phyloP scores from a whole-genome alignment of 2,113 vertebrate genomes.

The Phocoena sinus region DNA sequence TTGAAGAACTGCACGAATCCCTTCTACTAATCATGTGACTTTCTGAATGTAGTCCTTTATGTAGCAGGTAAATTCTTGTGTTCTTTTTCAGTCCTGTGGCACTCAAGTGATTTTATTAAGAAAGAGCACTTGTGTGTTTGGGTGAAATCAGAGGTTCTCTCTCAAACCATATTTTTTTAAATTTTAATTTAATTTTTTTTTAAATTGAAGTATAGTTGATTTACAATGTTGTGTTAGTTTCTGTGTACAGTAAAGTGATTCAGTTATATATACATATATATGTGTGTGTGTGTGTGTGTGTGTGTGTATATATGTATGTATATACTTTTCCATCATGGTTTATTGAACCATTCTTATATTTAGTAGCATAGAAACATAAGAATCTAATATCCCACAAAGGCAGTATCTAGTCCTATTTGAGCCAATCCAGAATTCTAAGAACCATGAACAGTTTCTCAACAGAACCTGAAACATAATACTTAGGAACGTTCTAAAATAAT shows the following conservation, averaged over 20 bases:
- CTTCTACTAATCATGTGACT: neutral
- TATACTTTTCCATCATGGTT: neutral
- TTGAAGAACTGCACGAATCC: neutral
- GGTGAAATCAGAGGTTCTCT: neutral
- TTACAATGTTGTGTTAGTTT: neutral
- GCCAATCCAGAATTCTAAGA: neutral
- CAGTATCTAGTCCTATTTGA: neutral
- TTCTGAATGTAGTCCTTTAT: conserved; percentile 16
- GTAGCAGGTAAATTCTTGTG: neutral
- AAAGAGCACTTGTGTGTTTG: neutral
- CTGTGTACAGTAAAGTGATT: neutral
- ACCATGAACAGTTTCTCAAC: neutral
- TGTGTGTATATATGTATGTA: rapidly evolving
- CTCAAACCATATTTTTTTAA: neutral
- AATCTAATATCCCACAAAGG: neutral
- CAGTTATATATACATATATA: neutral
- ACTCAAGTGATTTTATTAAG: neutral
- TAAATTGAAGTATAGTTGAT: neutral
- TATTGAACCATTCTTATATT: neutral
- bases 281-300: rapidly evolving
- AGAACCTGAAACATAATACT: neutral
- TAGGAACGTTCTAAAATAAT: neutral
- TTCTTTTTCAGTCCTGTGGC: neutral
- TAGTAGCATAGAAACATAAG: neutral
- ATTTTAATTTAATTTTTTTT: neutral